These are phyloP conservation scores for Axis porcinus DNA, from an alignment of 2,113 vertebrate genomes.

Conservation along the genomic window DNA sequence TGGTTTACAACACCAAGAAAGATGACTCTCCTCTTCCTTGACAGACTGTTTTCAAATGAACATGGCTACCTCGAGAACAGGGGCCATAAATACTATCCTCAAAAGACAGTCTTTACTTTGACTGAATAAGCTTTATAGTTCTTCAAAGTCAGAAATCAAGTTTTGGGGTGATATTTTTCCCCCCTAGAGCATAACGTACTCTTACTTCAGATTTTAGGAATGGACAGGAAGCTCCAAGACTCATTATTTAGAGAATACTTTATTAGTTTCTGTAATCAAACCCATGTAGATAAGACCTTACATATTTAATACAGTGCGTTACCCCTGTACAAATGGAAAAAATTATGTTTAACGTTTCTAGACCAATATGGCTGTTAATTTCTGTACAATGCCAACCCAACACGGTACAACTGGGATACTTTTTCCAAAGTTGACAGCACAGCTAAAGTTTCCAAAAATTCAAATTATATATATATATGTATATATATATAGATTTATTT, in stretches of 20 bases:
- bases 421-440: conserved; percentile 86
- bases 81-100: background rate
- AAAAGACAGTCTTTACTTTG: background rate
- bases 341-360: conserved; percentile 86
- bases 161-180: background rate
- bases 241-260: conserved; percentile 94
- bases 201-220: conserved; percentile 28
- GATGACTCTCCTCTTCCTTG: background rate
- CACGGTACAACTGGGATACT: conserved; percentile 84
- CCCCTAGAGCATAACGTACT: background rate
- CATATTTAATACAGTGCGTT: conserved; percentile 99
- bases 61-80: background rate
- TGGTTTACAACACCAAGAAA: background rate
- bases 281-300: conserved; percentile 99
- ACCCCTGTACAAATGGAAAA: conserved; percentile 99
- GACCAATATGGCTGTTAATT: conserved; percentile 90
- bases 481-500: conserved; percentile 71
- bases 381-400: conserved; percentile 89
- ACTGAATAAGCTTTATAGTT: background rate
- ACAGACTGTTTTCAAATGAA: background rate
- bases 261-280: conserved; percentile 99
- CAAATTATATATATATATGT: conserved; percentile 82
- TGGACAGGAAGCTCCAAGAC: conserved; percentile 49
- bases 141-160: background rate
- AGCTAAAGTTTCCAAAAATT: conserved; percentile 85